Conservation (phyloP, 2,113 vertebrate species). For the Grus americana region DNA sequence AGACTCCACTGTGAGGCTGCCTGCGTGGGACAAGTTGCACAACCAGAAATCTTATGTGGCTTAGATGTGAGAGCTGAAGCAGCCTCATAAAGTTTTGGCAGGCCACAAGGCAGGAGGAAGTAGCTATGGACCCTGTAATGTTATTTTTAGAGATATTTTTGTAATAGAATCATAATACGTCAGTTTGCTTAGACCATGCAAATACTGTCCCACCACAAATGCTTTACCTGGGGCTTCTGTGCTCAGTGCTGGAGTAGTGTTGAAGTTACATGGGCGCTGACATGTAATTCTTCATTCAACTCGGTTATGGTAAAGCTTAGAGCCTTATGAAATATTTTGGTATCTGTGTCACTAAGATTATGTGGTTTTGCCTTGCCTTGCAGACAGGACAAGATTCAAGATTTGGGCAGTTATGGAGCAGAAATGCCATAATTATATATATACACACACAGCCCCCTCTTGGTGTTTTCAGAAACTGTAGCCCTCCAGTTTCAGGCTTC, state of each 20-base stretch:
- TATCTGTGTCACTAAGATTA: neutral
- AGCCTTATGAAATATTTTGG: neutral
- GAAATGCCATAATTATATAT: neutral
- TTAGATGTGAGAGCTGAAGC: neutral
- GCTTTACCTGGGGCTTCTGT: neutral
- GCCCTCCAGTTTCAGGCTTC: neutral
- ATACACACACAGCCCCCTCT: rapidly evolving
- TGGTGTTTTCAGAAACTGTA: neutral
- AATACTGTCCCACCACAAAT: neutral
- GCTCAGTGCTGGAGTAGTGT: neutral
- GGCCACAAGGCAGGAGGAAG: neutral
- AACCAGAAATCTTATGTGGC: neutral
- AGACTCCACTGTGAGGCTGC: neutral
- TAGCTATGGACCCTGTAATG: neutral
- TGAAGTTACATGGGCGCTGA: neutral
- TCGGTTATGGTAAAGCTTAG: neutral
- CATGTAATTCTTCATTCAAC: neutral
- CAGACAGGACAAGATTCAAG: neutral
- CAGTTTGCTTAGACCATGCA: neutral
- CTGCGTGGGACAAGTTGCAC: neutral
- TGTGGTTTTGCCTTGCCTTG: neutral
- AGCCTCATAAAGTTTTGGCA: neutral
- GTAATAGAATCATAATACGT: neutral
- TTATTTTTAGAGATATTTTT: neutral
- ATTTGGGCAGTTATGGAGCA: neutral